A percentile compares a stretch with the other conserved stretches of the same genome.
Conservation (phyloP, 2,797 vertebrate species). For the Botia kubotai region DNA sequence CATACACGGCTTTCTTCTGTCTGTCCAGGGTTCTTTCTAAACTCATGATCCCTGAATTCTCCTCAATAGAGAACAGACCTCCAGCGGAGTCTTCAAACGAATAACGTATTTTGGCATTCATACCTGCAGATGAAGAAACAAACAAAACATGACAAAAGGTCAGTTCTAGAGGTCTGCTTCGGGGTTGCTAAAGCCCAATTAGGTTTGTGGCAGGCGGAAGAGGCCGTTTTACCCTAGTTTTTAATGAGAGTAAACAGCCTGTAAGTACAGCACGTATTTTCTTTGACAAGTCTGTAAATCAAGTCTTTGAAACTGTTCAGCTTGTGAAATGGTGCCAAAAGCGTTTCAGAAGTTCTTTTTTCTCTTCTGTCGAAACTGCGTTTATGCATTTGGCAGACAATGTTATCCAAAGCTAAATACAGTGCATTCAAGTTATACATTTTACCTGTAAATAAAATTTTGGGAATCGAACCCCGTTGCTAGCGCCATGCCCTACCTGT, state of each 20-base stretch:
- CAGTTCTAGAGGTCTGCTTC: neutral
- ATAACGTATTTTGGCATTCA: slow-evolving; percentile 82
- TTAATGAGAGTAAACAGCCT: too few species aligned
- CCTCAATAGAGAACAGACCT: slow-evolving; percentile 84
- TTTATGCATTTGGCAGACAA: too few species aligned
- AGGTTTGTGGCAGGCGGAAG: neutral
- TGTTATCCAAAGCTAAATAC: too few species aligned
- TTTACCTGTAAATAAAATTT: too few species aligned
- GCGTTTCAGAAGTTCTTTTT: neutral
- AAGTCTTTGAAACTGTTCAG: neutral
- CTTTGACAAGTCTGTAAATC: too few species aligned
- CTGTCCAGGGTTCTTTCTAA: slow-evolving; percentile 82
- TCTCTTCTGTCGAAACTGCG: neutral
- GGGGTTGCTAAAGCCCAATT: neutral
- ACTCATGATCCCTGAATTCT: slow-evolving; percentile 80
- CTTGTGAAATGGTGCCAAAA: neutral
- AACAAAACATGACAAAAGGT: slow-evolving; percentile 22
- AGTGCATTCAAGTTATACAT: too few species aligned
- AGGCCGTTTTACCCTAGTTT: neutral
- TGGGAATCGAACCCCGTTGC: too few species aligned
- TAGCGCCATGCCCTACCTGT: too few species aligned
- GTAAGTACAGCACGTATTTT: too few species aligned
- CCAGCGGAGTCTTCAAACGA: slow-evolving; percentile 79
- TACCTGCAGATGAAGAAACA: slow-evolving; percentile 68
- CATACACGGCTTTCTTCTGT: slow-evolving; percentile 76